Percentiles rank a stretch among this genome's conserved stretches.
Conservation (phyloP, 2,888 invertebrate genomes). For the Heliconius hortense region DNA sequence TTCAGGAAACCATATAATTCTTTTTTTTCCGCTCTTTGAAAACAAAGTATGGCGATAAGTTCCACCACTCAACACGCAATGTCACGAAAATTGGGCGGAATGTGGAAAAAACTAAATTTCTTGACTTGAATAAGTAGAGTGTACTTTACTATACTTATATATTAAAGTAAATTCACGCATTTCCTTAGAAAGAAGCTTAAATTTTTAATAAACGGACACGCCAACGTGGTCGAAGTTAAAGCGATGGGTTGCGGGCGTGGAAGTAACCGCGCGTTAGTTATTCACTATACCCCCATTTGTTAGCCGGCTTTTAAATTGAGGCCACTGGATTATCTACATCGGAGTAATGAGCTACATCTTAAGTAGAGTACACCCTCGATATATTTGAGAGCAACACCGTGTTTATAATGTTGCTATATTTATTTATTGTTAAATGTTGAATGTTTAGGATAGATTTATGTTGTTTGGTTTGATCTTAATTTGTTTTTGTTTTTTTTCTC, state of each 20-base stretch:
- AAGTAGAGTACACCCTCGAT: slow-evolving; percentile 29
- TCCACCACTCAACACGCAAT: too few species aligned
- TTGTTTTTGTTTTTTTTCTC: too few species aligned
- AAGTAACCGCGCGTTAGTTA: slow-evolving; percentile 74
- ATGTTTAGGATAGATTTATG: background rate
- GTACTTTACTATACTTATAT: background rate
- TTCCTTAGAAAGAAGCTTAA: background rate
- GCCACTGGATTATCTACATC: slow-evolving; percentile 47
- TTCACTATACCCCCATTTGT: slow-evolving; percentile 77
- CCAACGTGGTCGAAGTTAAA: slow-evolving; percentile 66
- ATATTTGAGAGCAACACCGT: slow-evolving; percentile 12
- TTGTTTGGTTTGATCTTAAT: background rate
- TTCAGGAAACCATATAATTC: too few species aligned
- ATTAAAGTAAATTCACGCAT: background rate
- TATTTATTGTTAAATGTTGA: background rate
- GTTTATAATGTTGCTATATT: slow-evolving; percentile 8
- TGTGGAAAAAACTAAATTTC: too few species aligned
- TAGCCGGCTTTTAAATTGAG: slow-evolving; percentile 71
- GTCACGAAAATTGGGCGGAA: too few species aligned
- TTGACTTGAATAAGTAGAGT: too few species aligned
- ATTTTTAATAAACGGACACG: slow-evolving; percentile 61
- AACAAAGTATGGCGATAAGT: too few species aligned
- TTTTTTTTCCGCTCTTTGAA: too few species aligned
- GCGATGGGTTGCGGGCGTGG: slow-evolving; percentile 65
- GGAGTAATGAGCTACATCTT: slow-evolving; percentile 35